Evolutionary conservation across 2,888 invertebrate species (phyloP).

Genomic region (Heteropelma amictum): DNA sequence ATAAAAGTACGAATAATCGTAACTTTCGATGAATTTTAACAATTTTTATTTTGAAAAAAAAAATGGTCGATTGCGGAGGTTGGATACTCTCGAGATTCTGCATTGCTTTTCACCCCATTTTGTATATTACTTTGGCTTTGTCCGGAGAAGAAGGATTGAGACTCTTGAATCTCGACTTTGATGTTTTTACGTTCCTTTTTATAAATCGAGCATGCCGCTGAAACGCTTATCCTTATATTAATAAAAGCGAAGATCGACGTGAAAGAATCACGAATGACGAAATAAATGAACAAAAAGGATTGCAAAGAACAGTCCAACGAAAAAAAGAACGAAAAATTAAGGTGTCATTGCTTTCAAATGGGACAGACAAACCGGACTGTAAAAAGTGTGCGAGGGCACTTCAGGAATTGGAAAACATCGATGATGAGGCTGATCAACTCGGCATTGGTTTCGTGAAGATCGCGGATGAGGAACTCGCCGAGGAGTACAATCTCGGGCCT

Average conservation of each 20-base stretch:
- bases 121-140: too few species aligned
- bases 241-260: background rate
- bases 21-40: too few species aligned
- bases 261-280: background rate
- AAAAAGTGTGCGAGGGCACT: conserved; percentile 94
- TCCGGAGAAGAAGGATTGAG: too few species aligned
- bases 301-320: background rate
- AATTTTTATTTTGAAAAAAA: too few species aligned
- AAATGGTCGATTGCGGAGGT: too few species aligned
- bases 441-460: conserved; percentile 97
- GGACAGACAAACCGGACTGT: conserved; percentile 93
- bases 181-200: too few species aligned
- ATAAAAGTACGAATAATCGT: too few species aligned
- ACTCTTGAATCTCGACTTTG: too few species aligned
- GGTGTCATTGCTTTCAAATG: conserved; percentile 70
- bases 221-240: background rate
- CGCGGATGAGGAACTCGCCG: conserved; percentile 92
- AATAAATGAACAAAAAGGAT: conserved; percentile 30
- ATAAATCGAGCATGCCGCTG: too few species aligned
- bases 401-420: conserved; percentile 95
- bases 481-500: conserved; percentile 94
- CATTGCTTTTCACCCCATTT: too few species aligned
- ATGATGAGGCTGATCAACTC: conserved; percentile 95
- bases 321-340: conserved; percentile 36
- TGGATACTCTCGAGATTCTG: too few species aligned